Percentiles rank a stretch among this genome's conserved stretches.
These are phyloP conservation scores for Microcebus murinus DNA, from an alignment of 2,113 vertebrate species.

Conservation along the genomic window DNA sequence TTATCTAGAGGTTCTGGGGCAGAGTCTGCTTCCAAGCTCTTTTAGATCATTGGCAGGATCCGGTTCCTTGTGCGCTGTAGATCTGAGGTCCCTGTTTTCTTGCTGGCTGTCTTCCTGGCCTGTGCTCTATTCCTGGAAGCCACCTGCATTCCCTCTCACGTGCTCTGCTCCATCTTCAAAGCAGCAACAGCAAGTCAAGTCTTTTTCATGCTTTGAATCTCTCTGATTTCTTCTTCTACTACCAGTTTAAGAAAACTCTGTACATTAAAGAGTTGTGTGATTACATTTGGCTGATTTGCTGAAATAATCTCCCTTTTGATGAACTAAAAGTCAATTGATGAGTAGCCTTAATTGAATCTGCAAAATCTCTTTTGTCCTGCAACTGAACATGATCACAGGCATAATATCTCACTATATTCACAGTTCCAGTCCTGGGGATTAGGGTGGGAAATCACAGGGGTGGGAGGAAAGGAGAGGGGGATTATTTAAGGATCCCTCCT, in stretches of 20 bases:
- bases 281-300: background rate
- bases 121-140: background rate
- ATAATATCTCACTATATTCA: background rate
- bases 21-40: background rate
- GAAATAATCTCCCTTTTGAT: conserved; percentile 16
- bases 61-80: background rate
- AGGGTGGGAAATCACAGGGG: background rate
- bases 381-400: background rate
- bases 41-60: background rate
- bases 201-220: background rate
- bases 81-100: background rate
- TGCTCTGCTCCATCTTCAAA: background rate
- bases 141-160: background rate
- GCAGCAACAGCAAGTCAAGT: background rate
- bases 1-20: background rate
- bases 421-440: background rate
- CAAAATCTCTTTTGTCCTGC: background rate
- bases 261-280: background rate
- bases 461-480: background rate
- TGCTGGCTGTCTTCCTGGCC: background rate
- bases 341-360: conserved; percentile 30
- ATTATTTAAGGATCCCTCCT: background rate
- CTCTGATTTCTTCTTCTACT: background rate
- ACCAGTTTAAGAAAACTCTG: background rate
- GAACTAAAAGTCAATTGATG: conserved; percentile 25